phyloP scores from a whole-genome alignment of 2,888 invertebrate species.

The Dryobotodes eremita region DNA sequence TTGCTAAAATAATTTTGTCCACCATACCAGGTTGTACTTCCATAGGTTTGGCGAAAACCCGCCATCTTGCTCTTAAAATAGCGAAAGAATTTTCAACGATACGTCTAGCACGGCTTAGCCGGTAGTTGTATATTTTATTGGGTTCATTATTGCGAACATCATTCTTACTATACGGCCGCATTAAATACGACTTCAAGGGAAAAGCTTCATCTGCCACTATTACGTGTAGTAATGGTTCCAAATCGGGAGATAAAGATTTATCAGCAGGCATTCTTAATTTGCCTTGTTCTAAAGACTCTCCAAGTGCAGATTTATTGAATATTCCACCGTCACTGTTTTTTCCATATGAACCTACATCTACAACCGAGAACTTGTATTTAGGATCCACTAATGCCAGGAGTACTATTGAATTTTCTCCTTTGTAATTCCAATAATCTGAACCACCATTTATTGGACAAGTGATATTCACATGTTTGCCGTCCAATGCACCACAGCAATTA shows the following conservation, averaged over 20 bases:
- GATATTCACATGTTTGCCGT: conserved; percentile 56
- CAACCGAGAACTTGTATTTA: conserved; percentile 41
- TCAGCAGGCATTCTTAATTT: conserved; percentile 8
- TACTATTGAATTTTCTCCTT: conserved; percentile 56
- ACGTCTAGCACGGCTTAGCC: too few relatives aligned
- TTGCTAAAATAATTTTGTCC: too few relatives aligned
- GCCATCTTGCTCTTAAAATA: too few relatives aligned
- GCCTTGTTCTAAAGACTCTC: conserved; percentile 3
- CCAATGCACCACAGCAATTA: conserved; percentile 52
- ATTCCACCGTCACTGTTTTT: conserved; percentile 54
- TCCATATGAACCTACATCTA: conserved; percentile 51
- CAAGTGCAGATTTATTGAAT: conserved; percentile 8
- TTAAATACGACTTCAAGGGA: too few relatives aligned
- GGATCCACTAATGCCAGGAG: conserved; percentile 58
- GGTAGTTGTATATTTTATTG: too few relatives aligned
- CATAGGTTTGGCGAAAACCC: too few relatives aligned
- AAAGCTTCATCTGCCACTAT: too few relatives aligned
- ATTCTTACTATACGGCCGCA: too few relatives aligned
- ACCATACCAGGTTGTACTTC: too few relatives aligned
- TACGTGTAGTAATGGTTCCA: conserved; percentile 13
- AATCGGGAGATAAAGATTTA: conserved; percentile 4
- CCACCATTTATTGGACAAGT: conserved; percentile 55
- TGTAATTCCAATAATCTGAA: too few relatives aligned
- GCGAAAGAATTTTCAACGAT: too few relatives aligned
- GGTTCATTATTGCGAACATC: too few relatives aligned